Conservation (phyloP, 1,140 invertebrate genomes). For the Wiebesia pumilae region DNA sequence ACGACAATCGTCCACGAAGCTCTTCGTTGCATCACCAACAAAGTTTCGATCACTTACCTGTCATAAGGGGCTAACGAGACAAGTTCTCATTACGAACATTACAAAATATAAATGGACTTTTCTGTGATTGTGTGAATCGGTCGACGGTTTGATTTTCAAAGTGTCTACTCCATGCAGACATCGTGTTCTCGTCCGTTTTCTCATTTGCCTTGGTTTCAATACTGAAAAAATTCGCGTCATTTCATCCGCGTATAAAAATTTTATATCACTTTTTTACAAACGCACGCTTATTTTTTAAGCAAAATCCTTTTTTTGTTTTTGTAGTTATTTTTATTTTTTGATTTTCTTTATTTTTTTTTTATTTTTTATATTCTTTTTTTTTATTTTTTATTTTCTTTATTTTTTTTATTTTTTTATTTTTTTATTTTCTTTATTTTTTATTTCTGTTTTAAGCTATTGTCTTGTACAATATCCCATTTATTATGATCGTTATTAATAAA, state of each 20-base stretch:
- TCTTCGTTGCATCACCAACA: conserved; percentile 75
- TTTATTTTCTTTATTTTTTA: no score
- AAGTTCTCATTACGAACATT: neutral
- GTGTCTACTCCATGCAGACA: neutral
- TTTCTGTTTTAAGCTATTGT: neutral
- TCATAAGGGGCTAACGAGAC: conserved; percentile 78
- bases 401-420: no score
- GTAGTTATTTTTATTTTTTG: neutral
- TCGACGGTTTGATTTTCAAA: conserved; percentile 17
- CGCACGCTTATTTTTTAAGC: neutral
- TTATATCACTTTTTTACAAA: conserved; percentile 41
- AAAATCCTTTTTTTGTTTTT: conserved; percentile 7
- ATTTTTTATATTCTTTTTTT: no score
- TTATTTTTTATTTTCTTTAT: no score
- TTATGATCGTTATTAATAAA: conserved; percentile 46
- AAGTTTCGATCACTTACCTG: conserved; percentile 81
- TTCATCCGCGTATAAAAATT: neutral
- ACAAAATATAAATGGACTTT: conserved; percentile 29
- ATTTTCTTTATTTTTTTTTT: no score
- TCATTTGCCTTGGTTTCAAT: neutral
- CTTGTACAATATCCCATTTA: conserved; percentile 47
- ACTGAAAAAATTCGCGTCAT: neutral
- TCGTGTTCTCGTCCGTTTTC: neutral
- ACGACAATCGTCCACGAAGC: conserved; percentile 70
- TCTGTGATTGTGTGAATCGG: conserved; percentile 39